Evolutionary conservation across 2,113 vertebrate genomes (phyloP), one percentile per base, ranked within the genome.

Genomic region (Rana temporaria): DNA sequence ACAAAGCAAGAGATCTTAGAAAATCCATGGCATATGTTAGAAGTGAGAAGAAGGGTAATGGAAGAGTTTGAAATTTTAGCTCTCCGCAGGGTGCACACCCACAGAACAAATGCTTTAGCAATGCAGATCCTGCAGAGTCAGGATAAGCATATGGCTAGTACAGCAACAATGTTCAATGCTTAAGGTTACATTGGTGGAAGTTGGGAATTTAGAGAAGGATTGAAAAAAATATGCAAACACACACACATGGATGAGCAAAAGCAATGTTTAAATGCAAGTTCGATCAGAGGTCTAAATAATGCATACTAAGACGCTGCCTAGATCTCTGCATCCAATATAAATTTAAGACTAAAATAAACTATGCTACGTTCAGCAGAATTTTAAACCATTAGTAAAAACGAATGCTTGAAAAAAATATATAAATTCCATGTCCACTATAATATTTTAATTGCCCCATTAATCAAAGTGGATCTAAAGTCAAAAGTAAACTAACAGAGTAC

Each of bases 61-160:
- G n/a, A 60, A 57, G 69, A 73, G 60, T 82, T 65, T 65, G 48
- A 74, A 75, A 67, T 76, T 60, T 83, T 83, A 68, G 81, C 81
- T 83, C 81, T 68, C 81, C 30, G 55, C 71, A 83, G 81, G 81
- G 63, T 75, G 72, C 81, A 83, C 81, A 60, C 81, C 81, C 81
- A 83, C 81, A 68, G 72, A 83, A 83, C 81, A 83, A 83, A 83
- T 83, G 81, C 32, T 83, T 83, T 48, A 60, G 71, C 65, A 76
- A 83, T 52, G 71, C 22, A 68, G 65, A 67, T 76, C 64, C 76
- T 76, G 64, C 62, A 75, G 63, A 59, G 71, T 66, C 53, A 76
- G 63, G 53, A 76, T 67, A 76, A 82, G 72, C 81, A 83, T 83
- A 83, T 83, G 81, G 60, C 12, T 14, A 24, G 71, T 71, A 55